Conservation (phyloP, 2,797 vertebrate genomes). For the Falco concolor region DNA sequence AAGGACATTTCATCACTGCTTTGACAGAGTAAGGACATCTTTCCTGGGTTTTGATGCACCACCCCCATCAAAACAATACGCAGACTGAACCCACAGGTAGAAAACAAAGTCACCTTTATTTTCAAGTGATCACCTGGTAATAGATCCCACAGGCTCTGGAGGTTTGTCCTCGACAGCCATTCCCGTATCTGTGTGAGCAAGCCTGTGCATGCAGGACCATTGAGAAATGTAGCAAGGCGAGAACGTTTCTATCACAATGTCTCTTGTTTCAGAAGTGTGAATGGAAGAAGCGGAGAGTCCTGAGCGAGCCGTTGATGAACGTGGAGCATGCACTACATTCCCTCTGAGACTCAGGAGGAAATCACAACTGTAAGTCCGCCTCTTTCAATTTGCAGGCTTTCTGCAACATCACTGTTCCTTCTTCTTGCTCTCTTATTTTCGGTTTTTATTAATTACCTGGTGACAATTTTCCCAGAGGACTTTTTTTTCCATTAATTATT, state of each 20-base stretch:
- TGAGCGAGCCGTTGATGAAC: not conserved
- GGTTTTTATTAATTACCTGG: slow-evolving; percentile 55
- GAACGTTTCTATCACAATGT: slow-evolving; percentile 3
- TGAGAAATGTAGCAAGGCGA: not conserved
- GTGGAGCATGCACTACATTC: fast-evolving
- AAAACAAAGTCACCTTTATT: slow-evolving; percentile 1
- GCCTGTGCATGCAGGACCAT: not conserved
- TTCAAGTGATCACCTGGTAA: not conserved
- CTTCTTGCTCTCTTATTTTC: not conserved
- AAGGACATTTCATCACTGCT: not conserved
- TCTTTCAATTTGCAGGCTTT: slow-evolving; percentile 40
- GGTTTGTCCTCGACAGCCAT: not conserved
- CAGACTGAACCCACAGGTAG: not conserved
- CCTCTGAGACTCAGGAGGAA: not conserved
- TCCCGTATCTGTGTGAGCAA: not conserved
- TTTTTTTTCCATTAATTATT: slow-evolving; percentile 42
- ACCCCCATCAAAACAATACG: not conserved
- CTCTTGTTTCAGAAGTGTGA: slow-evolving; percentile 28
- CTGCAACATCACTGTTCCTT: not conserved
- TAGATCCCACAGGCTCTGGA: not conserved
- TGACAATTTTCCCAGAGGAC: slow-evolving; percentile 43
- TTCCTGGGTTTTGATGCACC: not conserved
- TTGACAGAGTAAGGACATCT: not conserved
- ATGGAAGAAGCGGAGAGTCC: not conserved
- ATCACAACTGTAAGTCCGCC: not conserved